Base-by-base conservation (phyloP, 2,888 invertebrate genomes). In the Papilio elwesi region DNA sequence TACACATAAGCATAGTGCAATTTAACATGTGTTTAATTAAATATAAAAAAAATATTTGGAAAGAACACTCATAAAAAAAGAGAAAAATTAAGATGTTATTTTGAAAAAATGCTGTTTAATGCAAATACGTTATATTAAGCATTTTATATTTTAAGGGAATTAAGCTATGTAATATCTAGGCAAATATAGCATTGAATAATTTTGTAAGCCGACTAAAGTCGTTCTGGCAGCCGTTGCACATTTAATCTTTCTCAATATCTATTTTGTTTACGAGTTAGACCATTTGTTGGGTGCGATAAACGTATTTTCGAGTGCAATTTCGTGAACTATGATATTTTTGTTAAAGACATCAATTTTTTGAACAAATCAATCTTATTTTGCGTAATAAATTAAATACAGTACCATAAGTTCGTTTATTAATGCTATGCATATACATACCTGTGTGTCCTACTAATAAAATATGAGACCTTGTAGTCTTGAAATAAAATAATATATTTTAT, bases 161-260 rank as follows among this genome's bases (percentile, higher is more conserved):
- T 9, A 65, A 65, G 51, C 13, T 47, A 10, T 47, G 57, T 8
- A 57, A 11, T 26, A 68, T 68, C 68, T 57, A 68, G 68, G 6
- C 36, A 57, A 11, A 57, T 49, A n/a, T 68, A 57, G 57, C 57
- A 13, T 68, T 59, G 57, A 57, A 57, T 36, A 26, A 68, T 68
- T 68, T 59, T 68, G 57, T 59, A 36, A 68, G 48, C 57, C 57
- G 57, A 59, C 57, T 59, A 68, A 68, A n/a, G 68, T 68, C 57
- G 67, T 68, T 68, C 55, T 68, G 57, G 68, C 68, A 68, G 57
- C 67, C 55, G 66, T 47, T 68, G 57, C 48, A 48, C 68, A 47
- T 68, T 49, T 68, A 68, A 59, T 57, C 68, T 68, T 68, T 68
- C 57, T 68, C 57, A 68, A 68, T 68, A 68, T 68, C 68, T 68